phyloP scores from a whole-genome alignment of 2,888 invertebrate genomes.

The Hypomecis atomaria region DNA sequence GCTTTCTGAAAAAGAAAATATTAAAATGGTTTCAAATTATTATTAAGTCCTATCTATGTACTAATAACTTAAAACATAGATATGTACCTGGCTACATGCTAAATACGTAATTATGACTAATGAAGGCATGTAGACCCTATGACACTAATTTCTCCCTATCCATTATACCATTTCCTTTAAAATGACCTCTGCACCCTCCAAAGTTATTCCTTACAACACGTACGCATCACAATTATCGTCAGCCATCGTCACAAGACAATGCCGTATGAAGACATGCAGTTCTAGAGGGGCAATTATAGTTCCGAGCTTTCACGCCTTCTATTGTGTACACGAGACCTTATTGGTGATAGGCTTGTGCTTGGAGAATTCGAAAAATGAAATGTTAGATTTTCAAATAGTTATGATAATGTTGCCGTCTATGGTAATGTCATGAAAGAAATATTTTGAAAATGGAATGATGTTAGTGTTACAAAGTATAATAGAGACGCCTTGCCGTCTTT shows the following conservation, averaged over 20 bases:
- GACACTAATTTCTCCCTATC: neutral
- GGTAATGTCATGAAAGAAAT: neutral
- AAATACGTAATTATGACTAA: neutral
- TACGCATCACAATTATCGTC: conserved; percentile 38
- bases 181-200: neutral
- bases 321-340: conserved; percentile 65
- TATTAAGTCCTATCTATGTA: too few relatives aligned
- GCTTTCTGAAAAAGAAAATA: too few relatives aligned
- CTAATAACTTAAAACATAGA: too few relatives aligned
- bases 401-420: neutral
- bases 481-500: too few relatives aligned
- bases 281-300: conserved; percentile 72
- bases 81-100: too few relatives aligned
- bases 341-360: conserved; percentile 48
- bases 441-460: conserved; percentile 16
- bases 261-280: conserved; percentile 69
- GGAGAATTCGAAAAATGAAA: conserved; percentile 35
- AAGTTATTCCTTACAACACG: conserved; percentile 22
- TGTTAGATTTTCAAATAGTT: conserved; percentile 27
- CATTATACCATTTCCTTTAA: neutral
- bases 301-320: conserved; percentile 76
- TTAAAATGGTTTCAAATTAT: too few relatives aligned
- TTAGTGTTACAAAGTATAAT: too few relatives aligned
- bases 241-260: conserved; percentile 68
- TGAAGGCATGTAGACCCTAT: neutral